Conservation (phyloP, 2,797 vertebrate species). For the Cirrhinus molitorella region DNA sequence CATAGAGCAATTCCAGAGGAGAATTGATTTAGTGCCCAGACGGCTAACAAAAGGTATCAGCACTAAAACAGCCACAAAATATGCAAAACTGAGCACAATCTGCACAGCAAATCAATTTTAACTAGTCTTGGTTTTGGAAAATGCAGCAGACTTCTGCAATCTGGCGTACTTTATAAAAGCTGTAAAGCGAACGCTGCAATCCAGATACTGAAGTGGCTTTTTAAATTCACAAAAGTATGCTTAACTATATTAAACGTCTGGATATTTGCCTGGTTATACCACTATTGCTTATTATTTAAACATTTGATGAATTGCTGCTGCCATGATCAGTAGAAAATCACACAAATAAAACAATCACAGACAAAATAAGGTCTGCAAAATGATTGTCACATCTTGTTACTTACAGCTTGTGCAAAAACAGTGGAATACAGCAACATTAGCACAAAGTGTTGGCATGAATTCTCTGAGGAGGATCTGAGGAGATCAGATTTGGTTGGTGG, state of each 20-base stretch:
- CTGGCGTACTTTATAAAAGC: neutral
- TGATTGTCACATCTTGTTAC: neutral
- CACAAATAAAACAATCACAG: neutral
- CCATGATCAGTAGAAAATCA: neutral
- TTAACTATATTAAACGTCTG: neutral
- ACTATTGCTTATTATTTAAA: neutral
- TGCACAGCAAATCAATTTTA: neutral
- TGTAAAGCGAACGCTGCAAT: neutral
- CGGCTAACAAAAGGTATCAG: neutral
- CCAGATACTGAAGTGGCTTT: neutral
- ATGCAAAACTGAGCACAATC: neutral
- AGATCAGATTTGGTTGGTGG: slow-evolving; percentile 44
- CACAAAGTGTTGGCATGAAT: slow-evolving; percentile 64
- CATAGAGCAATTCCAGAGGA: neutral
- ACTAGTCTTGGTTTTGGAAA: neutral
- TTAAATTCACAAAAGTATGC: neutral
- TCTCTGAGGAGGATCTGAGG: slow-evolving; percentile 51
- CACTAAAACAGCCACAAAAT: neutral
- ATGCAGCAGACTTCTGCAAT: neutral
- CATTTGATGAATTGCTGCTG: neutral
- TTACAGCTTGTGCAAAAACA: slow-evolving; percentile 27
- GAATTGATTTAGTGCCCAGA: neutral
- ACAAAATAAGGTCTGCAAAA: neutral
- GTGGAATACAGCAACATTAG: slow-evolving; percentile 42
- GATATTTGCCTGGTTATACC: neutral